Evolutionary conservation across 2,888 invertebrate genomes (phyloP), one percentile per base, ranked within the genome.

Genomic region (Eupithecia pulchellata): DNA sequence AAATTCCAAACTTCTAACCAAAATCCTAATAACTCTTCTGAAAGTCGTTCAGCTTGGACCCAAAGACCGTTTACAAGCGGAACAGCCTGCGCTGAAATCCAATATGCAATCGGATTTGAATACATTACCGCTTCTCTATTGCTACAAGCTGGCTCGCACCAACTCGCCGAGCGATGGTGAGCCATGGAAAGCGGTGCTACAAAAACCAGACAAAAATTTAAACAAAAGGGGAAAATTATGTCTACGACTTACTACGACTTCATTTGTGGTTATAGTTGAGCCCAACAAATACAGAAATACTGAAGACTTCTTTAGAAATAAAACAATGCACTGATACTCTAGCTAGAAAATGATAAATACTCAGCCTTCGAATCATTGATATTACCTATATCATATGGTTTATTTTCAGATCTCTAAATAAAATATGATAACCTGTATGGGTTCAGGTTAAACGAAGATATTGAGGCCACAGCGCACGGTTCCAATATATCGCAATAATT

Each of bases 41-140:
- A 61, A 14, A 61, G 20, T 36, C 61, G 34, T 61, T 61, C n/a
- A 29, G 34, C 32, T 32, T 8, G 17, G 17, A 29, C 32, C 60
- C 60, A 20, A 4, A 30, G 25, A 61, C 11, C 61, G 34, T 32
- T 61, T 61, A 61, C 61, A 61, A 61, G 34, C 61, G 58, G 63
- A 66, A 63, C 65, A 57, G 58, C 36, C 72, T 47, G 74, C 71
- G 72, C 66, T 79, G 77, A 78, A 81, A 77, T 78, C 77, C 78
- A 77, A 80, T 79, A 77, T 79, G 83, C 85, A 85, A 84, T 86
- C 80, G 83, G 80, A 82, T 83, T 79, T 78, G 85, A 84, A 85
- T 86, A 85, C 84, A 84, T 87, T 85, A 85, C 81, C 76, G 81
- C 75, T 78, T 78, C 78, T 77, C 79, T 79, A 75, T 73, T 78